Conservation (phyloP, 2,797 vertebrate species). For the Sebastes baramenuke region DNA sequence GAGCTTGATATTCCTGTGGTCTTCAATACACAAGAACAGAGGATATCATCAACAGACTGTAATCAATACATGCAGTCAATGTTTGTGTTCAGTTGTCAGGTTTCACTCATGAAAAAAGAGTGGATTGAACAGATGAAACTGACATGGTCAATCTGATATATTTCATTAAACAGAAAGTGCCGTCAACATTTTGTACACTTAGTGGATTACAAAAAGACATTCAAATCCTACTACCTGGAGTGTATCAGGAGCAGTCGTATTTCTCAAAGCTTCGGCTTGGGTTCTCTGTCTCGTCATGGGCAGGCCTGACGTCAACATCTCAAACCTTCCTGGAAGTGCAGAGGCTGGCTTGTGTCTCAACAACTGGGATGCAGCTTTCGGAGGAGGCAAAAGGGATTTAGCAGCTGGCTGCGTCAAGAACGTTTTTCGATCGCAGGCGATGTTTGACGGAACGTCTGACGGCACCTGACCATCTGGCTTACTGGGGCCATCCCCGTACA, state of each 20-base stretch:
- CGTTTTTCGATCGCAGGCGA: constrained; percentile 49
- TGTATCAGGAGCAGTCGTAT: not conserved
- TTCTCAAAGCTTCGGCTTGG: constrained; percentile 33
- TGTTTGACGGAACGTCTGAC: constrained; percentile 36
- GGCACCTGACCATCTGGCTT: not conserved
- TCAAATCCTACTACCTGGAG: constrained; percentile 30
- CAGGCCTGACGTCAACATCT: not conserved
- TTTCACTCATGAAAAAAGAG: not conserved
- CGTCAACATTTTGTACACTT: not conserved
- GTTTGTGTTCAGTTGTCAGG: not conserved
- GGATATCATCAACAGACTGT: not conserved
- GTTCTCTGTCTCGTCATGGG: constrained; percentile 42
- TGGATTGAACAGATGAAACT: not conserved
- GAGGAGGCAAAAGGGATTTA: constrained; percentile 31
- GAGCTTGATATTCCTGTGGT: constrained; percentile 14
- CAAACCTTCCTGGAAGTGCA: not conserved
- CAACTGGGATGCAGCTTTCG: constrained; percentile 39
- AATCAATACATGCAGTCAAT: not conserved
- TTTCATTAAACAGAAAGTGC: not conserved
- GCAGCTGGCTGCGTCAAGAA: constrained; percentile 23
- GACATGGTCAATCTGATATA: not conserved
- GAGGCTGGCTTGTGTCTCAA: constrained; percentile 42
- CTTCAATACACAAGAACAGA: constrained; percentile 44
- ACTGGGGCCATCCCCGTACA: constrained; percentile 21
- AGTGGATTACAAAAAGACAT: not conserved